A percentile compares a stretch with the other conserved stretches of the same genome.
Evolutionary conservation across 2,113 vertebrate genomes (phyloP).

Genomic region (Nasalis larvatus): DNA sequence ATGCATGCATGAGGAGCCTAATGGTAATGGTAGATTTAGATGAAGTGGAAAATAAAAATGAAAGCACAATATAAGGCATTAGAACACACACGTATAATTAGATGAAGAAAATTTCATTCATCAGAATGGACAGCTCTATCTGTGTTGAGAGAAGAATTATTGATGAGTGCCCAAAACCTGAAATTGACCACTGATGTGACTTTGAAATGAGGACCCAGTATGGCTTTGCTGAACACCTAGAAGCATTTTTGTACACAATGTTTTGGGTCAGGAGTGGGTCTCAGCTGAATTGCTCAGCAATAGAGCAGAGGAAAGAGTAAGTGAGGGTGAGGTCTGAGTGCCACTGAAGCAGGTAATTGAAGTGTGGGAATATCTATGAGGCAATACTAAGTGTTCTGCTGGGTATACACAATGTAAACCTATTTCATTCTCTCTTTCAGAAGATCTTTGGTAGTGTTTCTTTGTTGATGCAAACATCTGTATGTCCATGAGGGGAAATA

Average conservation of each 20-base stretch:
- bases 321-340: neutral
- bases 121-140: neutral
- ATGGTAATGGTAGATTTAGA: neutral
- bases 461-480: neutral
- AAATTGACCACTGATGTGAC: neutral
- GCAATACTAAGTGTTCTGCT: neutral
- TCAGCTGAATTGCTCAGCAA: neutral
- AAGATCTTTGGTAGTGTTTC: neutral
- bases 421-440: neutral
- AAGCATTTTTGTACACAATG: neutral
- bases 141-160: neutral
- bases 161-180: neutral
- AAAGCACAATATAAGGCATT: neutral
- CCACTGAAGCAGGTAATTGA: neutral
- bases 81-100: neutral
- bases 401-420: neutral
- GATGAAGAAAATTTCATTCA: neutral
- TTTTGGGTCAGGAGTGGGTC: neutral
- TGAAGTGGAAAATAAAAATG: neutral
- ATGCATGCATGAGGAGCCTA: neutral
- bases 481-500: neutral
- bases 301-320: neutral
- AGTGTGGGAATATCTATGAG: neutral
- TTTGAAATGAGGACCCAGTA: neutral
- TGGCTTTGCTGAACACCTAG: neutral